These are phyloP conservation scores for Penaeus japonicus DNA, from an alignment of 1,140 invertebrate species.

Conservation along the genomic window DNA sequence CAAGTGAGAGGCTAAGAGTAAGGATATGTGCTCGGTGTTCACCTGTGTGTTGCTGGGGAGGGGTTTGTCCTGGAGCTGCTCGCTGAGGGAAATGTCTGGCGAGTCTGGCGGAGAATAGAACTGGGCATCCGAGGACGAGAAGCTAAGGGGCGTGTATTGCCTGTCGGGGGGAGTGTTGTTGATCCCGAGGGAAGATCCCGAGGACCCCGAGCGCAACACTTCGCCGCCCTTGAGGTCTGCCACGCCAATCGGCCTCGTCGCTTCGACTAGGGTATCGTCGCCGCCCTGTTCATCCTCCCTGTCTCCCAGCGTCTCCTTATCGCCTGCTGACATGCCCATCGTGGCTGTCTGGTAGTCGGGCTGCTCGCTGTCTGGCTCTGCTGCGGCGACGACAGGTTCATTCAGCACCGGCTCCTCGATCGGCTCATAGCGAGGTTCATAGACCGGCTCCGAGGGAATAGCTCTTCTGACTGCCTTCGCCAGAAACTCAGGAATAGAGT, in stretches of 20 bases:
- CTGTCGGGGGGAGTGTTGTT: slow-evolving; percentile 35
- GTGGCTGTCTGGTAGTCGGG: no score
- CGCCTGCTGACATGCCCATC: no score
- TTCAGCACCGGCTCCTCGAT: slow-evolving; percentile 11
- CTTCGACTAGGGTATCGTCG: slow-evolving; percentile 2
- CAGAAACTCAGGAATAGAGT: neutral
- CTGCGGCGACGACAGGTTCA: neutral
- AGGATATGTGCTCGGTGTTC: neutral
- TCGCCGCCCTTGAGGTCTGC: slow-evolving; percentile 1
- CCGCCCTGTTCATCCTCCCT: no score
- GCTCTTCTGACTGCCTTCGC: no score
- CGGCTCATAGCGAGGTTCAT: slow-evolving; percentile 41
- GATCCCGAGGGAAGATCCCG: slow-evolving; percentile 45
- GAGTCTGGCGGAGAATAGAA: slow-evolving; percentile 58
- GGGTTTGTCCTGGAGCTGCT: slow-evolving; percentile 42
- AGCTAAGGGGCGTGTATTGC: slow-evolving; percentile 56
- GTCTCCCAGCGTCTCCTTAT: no score
- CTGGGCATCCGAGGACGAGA: slow-evolving; percentile 58
- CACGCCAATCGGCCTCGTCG: neutral
- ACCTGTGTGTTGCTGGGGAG: slow-evolving; percentile 32
- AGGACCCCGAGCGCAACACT: slow-evolving; percentile 27
- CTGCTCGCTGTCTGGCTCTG: neutral
- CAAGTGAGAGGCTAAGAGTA: neutral
- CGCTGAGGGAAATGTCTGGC: slow-evolving; percentile 52
- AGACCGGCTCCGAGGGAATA: neutral